phyloP scores from a whole-genome alignment of 2,888 invertebrate genomes.

The Volucella zonaria region DNA sequence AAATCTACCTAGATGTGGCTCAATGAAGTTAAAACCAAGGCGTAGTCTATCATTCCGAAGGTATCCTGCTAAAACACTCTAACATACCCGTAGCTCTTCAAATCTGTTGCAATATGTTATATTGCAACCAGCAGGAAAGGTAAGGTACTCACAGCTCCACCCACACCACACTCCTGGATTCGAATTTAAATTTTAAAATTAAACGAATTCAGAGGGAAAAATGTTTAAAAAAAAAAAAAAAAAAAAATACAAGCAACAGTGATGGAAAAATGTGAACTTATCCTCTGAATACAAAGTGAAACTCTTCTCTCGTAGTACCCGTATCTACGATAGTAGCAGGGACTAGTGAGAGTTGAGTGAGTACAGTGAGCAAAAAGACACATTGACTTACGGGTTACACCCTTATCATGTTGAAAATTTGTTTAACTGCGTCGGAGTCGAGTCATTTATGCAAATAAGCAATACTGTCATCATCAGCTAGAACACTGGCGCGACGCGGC shows the following conservation, averaged over 20 bases:
- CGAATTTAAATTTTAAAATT: constrained; percentile 69
- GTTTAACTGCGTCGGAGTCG: constrained; percentile 73
- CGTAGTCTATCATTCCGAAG: too few species aligned
- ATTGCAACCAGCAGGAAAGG: too few species aligned
- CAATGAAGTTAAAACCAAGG: too few species aligned
- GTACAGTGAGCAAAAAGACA: constrained; percentile 52
- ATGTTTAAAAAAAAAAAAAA: constrained; percentile 28
- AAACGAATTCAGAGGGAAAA: constrained; percentile 54
- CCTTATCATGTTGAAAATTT: constrained; percentile 75
- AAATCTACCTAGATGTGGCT: too few species aligned
- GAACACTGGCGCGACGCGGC: background rate
- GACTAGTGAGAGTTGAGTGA: background rate
- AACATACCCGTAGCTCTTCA: too few species aligned
- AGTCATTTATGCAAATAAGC: constrained; percentile 74
- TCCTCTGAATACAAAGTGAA: constrained; percentile 71
- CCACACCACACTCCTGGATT: constrained; percentile 36
- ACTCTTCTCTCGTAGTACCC: constrained; percentile 51
- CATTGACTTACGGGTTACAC: constrained; percentile 74
- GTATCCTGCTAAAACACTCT: too few species aligned
- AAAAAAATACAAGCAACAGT: constrained; percentile 5
- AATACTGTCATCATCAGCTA: constrained; percentile 70
- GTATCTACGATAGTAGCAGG: background rate
- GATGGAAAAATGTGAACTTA: constrained; percentile 54
- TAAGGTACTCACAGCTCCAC: background rate
- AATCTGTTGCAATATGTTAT: too few species aligned